Percentiles rank a stretch among this genome's conserved stretches.
Evolutionary conservation across 2,113 vertebrate genomes (phyloP).

Genomic region (rabbit (Oryctolagus cuniculus)): DNA sequence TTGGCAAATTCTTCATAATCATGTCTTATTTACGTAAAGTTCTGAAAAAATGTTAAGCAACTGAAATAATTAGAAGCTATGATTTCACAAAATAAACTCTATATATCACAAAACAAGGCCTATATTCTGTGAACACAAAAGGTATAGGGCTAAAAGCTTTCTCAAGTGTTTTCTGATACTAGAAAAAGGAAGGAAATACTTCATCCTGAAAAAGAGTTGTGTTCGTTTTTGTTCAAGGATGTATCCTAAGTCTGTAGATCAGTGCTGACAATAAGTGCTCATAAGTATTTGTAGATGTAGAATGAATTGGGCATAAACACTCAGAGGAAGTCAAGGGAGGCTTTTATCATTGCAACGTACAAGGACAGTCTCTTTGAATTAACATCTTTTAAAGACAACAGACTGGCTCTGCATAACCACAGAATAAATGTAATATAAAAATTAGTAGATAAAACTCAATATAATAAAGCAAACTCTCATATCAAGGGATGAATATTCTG

Average conservation of each 20-base stretch:
- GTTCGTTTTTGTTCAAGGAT: neutral
- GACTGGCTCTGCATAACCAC: neutral
- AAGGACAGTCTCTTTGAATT: neutral
- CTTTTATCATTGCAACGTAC: neutral
- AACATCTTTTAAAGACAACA: constrained; percentile 26
- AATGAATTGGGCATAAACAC: neutral
- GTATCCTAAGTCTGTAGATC: neutral
- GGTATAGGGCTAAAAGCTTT: neutral
- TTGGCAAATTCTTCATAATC: neutral
- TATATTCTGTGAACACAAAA: neutral
- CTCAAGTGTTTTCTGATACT: neutral
- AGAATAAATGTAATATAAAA: constrained; percentile 25
- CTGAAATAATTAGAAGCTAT: neutral
- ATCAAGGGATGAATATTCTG: neutral
- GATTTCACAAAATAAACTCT: neutral
- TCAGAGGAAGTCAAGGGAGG: neutral
- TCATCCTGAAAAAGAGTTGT: neutral
- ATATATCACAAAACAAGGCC: neutral
- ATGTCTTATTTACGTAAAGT: neutral
- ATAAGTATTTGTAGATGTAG: neutral
- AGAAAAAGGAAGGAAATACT: neutral
- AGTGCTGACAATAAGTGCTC: neutral
- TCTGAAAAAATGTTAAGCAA: neutral
- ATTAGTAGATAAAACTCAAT: neutral
- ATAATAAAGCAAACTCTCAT: constrained; percentile 18